Percentiles rank a stretch among this genome's conserved stretches.
phyloP scores from a whole-genome alignment of 2,888 invertebrate species.

The Pristionchus entomophagus region DNA sequence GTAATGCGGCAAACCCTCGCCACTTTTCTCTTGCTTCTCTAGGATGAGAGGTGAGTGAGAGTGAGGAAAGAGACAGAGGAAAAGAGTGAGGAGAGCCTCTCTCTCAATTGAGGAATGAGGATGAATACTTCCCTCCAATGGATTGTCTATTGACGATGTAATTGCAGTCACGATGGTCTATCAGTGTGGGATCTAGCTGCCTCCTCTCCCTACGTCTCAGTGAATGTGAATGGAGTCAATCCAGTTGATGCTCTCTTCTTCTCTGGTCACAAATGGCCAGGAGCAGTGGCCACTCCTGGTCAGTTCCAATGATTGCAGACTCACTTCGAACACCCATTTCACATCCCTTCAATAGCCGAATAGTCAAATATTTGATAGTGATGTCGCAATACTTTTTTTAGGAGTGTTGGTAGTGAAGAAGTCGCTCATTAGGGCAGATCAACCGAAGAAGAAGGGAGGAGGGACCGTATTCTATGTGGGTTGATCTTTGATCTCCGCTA shows the following conservation, averaged over 20 bases:
- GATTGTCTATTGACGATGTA: not conserved
- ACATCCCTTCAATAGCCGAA: too few species aligned
- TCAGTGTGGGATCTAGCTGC: slow-evolving; percentile 93
- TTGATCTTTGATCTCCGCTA: not conserved
- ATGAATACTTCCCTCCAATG: not conserved
- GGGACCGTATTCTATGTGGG: slow-evolving; percentile 81
- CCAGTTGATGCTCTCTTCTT: slow-evolving; percentile 92
- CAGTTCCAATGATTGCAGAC: slow-evolving; percentile 49
- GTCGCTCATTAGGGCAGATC: slow-evolving; percentile 79
- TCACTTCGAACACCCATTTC: too few species aligned
- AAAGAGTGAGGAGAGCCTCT: not conserved
- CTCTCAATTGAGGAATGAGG: not conserved
- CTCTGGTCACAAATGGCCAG: slow-evolving; percentile 91
- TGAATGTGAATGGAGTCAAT: slow-evolving; percentile 89
- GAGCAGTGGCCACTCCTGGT: slow-evolving; percentile 90
- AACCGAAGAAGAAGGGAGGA: slow-evolving; percentile 79
- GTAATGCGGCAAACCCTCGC: not conserved
- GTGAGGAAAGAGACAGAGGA: slow-evolving; percentile 28
- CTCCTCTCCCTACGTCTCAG: slow-evolving; percentile 85
- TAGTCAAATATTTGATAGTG: too few species aligned
- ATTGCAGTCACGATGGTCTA: slow-evolving; percentile 82
- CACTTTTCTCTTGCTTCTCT: slow-evolving; percentile 21
- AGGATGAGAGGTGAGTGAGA: not conserved
- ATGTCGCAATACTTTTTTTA: slow-evolving; percentile 67
- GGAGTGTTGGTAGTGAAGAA: slow-evolving; percentile 83